phyloP scores from a whole-genome alignment of 2,797 vertebrate species.

The Acanthurus lineatus region DNA sequence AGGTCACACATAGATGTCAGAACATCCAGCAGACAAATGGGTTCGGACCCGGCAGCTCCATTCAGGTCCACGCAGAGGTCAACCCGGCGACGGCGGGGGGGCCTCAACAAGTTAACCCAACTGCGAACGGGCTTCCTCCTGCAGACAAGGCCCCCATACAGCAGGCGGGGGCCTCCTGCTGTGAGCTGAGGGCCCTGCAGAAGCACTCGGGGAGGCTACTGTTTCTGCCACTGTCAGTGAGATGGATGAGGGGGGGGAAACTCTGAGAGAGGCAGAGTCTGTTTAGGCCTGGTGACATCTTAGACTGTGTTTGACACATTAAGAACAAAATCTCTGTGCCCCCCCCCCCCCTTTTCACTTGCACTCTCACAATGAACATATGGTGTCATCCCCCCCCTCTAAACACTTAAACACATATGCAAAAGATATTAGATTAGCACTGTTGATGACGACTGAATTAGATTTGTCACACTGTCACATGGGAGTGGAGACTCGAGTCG shows the following conservation, averaged over 20 bases:
- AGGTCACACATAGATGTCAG: conserved; percentile 31
- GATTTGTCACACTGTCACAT: conserved; percentile 60
- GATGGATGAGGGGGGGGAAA: conserved; percentile 78
- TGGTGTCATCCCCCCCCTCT: conserved; percentile 30
- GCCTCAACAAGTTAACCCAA: conserved; percentile 46
- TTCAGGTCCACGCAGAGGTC: conserved; percentile 52
- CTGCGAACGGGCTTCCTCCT: conserved; percentile 58
- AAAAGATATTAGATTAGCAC: conserved; percentile 62
- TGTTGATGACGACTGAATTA: conserved; percentile 65
- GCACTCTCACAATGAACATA: conserved; percentile 51
- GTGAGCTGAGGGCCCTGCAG: conserved; percentile 43
- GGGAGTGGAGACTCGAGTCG: conserved; percentile 14
- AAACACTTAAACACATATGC: conserved; percentile 52
- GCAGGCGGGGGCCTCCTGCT: conserved; percentile 55
- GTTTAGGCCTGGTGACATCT: conserved; percentile 57
- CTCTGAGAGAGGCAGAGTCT: conserved; percentile 45
- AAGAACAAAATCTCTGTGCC: conserved; percentile 43
- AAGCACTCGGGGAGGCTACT: conserved; percentile 73
- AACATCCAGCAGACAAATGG: conserved; percentile 60
- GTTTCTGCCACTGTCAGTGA: conserved; percentile 79
- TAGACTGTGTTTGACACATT: conserved; percentile 61
- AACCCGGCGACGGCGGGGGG: conserved; percentile 35
- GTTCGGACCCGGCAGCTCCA: conserved; percentile 43
- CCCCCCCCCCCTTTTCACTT: conserved; percentile 1
- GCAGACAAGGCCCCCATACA: conserved; percentile 75